Evolutionary conservation across 2,113 vertebrate genomes (phyloP), one percentile per base, ranked within the genome.

Genomic region (Calidris pugnax): DNA sequence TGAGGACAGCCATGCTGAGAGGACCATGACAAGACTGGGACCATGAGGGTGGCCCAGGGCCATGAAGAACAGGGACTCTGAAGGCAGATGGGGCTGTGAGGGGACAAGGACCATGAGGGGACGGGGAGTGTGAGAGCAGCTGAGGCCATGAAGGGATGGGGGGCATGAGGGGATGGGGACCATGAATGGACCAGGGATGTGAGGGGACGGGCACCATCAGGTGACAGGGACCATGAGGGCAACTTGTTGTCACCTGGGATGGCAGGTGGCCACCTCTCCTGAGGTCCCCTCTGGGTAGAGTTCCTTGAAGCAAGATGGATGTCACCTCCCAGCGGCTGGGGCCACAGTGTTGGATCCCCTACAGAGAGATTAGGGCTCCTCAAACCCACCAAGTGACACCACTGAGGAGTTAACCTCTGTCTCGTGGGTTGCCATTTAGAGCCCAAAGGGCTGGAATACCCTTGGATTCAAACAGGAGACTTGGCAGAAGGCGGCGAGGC

Each of bases 291-390:
- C 22, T 2, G 2, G 27, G 7, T 4, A 5, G 14, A 11, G 26
- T 2, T 51, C 8, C 8, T 5, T 21, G 73, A 7, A 16, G 16
- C 8, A 10, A 9, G 14, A 3, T 4, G 33, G 73, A 9, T 1
- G 7, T 22, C 2, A 7, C 32, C 7, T 56, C 39, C 56, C 32
- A 0, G 1, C 0, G 3, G 43, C 30, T 1, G 2, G 45, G 32
- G 35, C 18, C 14, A 0, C 33, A 1, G 2, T 5, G 12, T 20
- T 20, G 45, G 43, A 2, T 32, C 30, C 37, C 28, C 19, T 45
- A 3, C 10, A 4, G 4, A 3, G 2, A 3, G 2, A 12, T 23
- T 0, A 8, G 21, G 15, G 24, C 21, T 35, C 62, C 51, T 27
- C 51, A 20, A 39, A 10, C 55, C 6, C 0, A 1, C 14, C 2